Conservation (phyloP, 2,797 vertebrate species). For the Cuculus canorus region DNA sequence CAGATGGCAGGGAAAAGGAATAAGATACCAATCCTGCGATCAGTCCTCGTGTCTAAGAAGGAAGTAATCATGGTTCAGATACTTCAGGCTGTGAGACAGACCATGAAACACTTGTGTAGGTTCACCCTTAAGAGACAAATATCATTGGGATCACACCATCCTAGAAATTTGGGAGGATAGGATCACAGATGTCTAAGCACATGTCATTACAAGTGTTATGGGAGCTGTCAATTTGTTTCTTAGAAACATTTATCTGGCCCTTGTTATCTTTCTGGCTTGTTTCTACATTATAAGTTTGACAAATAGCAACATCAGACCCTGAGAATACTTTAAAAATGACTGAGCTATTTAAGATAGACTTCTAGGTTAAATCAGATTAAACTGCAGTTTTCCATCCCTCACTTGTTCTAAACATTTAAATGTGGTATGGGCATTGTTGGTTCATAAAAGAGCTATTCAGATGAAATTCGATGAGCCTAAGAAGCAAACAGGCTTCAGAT, state of each 20-base stretch:
- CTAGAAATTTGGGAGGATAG: background rate
- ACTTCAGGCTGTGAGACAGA: background rate
- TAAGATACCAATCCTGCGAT: background rate
- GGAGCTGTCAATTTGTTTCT: background rate
- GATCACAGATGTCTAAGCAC: background rate
- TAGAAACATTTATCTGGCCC: background rate
- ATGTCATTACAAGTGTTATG: background rate
- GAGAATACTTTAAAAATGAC: background rate
- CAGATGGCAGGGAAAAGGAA: background rate
- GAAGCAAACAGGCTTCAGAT: constrained; percentile 5
- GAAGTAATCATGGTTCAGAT: background rate
- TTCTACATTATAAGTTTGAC: background rate
- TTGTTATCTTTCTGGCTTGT: constrained; percentile 15
- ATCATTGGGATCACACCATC: background rate
- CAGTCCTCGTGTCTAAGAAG: background rate
- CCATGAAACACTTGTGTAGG: background rate
- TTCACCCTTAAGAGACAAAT: background rate
- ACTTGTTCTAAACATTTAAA: background rate
- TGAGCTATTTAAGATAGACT: background rate
- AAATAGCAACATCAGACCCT: background rate
- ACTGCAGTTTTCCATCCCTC: background rate
- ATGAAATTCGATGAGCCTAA: constrained; percentile 29
- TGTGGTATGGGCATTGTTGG: background rate
- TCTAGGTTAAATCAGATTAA: constrained; percentile 4
- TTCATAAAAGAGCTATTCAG: constrained; percentile 28